These are phyloP conservation scores for Trichopria drosophilae DNA, from an alignment of 2,888 invertebrate genomes.

Conservation along the genomic window DNA sequence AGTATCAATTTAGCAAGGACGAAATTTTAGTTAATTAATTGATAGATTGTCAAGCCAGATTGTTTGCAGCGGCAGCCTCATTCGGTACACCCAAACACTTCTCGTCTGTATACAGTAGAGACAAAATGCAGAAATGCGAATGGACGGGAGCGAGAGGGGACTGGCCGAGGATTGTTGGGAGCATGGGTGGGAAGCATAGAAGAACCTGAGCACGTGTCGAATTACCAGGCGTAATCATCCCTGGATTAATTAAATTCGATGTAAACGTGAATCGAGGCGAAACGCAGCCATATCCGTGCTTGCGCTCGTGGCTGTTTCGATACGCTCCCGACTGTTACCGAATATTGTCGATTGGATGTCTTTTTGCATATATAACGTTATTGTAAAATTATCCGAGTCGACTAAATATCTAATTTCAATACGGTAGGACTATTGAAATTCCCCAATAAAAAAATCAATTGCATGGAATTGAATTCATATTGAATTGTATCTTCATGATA, in stretches of 20 bases:
- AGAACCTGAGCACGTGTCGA: conserved; percentile 38
- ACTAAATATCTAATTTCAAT: too few relatives aligned
- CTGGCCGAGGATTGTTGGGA: too few relatives aligned
- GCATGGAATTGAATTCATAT: too few relatives aligned
- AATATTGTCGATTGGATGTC: too few relatives aligned
- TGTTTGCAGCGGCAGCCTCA: conserved; percentile 42
- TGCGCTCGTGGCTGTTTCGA: conserved; percentile 6
- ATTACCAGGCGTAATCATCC: conserved; percentile 47
- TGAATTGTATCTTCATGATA: too few relatives aligned
- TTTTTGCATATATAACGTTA: too few relatives aligned
- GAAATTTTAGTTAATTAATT: conserved; percentile 58
- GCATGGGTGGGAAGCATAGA: conserved; percentile 30
- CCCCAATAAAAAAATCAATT: too few relatives aligned
- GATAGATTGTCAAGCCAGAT: conserved; percentile 54
- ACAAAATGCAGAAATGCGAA: neutral
- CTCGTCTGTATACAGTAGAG: neutral
- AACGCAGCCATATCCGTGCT: conserved; percentile 15
- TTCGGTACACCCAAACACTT: conserved; percentile 28
- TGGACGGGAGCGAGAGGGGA: too few relatives aligned
- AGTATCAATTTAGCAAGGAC: conserved; percentile 48
- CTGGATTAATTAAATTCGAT: conserved; percentile 51
- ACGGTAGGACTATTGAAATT: too few relatives aligned
- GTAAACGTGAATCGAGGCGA: conserved; percentile 39
- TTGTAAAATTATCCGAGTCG: too few relatives aligned
- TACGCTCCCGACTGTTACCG: too few relatives aligned